Evolutionary conservation across 2,797 vertebrate species (phyloP).

Genomic region (Dicrostonyx torquatus): DNA sequence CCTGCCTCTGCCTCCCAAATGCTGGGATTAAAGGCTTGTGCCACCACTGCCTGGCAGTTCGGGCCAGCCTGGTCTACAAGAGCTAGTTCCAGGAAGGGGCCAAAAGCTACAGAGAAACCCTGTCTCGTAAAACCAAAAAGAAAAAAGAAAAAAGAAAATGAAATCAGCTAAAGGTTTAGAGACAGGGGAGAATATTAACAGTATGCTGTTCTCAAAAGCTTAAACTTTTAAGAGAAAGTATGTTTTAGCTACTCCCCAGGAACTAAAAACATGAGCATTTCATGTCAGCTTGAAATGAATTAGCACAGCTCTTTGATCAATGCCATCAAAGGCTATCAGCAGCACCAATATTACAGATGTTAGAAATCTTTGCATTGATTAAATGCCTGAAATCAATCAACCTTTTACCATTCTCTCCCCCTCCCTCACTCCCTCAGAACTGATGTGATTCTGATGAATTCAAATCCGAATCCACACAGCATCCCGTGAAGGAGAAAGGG

Average conservation of each 20-base stretch:
- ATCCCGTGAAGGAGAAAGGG: neutral
- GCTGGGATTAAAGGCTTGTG: too few relatives aligned
- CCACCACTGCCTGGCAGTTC: too few relatives aligned
- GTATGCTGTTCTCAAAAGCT: neutral
- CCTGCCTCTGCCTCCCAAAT: too few relatives aligned
- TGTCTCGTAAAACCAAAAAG: too few relatives aligned
- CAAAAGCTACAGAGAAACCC: too few relatives aligned
- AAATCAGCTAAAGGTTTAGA: conserved; percentile 16
- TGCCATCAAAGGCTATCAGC: conserved; percentile 67
- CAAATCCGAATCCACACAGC: neutral
- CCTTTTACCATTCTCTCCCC: neutral
- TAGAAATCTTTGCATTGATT: conserved; percentile 59
- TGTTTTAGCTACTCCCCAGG: neutral
- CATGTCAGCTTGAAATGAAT: conserved; percentile 58
- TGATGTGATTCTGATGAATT: neutral
- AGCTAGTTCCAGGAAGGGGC: too few relatives aligned
- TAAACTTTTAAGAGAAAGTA: conserved; percentile 36
- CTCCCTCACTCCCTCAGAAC: neutral
- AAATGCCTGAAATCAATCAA: conserved; percentile 64
- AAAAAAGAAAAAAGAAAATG: conserved; percentile 52
- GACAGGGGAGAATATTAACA: neutral
- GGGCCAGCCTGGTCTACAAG: too few relatives aligned
- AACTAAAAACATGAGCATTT: conserved; percentile 52
- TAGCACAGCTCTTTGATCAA: conserved; percentile 63
- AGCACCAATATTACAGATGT: conserved; percentile 58